phyloP scores from a whole-genome alignment of 2,113 vertebrate genomes.

The Ciconia boyciana region DNA sequence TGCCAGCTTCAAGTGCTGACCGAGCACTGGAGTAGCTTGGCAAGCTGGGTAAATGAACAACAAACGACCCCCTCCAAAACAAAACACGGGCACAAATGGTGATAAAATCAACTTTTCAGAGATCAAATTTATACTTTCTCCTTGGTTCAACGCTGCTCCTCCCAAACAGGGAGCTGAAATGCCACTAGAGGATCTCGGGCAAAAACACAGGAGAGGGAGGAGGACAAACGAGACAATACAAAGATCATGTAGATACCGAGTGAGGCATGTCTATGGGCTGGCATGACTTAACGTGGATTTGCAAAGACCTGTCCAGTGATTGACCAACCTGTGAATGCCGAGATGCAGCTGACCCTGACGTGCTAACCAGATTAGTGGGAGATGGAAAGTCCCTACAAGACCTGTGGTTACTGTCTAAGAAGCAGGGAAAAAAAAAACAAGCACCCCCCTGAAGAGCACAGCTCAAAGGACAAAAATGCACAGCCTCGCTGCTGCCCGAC shows the following conservation, averaged over 20 bases:
- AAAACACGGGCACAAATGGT: background rate
- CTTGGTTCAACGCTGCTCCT: background rate
- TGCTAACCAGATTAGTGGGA: background rate
- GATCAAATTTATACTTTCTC: background rate
- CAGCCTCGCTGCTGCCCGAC: background rate
- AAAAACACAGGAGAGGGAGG: background rate
- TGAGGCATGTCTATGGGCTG: background rate
- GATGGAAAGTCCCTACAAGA: background rate
- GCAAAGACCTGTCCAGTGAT: background rate
- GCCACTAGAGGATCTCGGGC: background rate
- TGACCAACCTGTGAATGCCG: background rate
- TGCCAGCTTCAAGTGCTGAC: background rate
- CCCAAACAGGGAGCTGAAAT: background rate
- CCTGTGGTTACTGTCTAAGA: background rate
- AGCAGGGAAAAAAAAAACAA: accelerated
- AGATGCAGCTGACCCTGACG: background rate
- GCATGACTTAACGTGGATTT: background rate
- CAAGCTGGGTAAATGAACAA: background rate
- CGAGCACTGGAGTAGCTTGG: background rate
- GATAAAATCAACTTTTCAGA: background rate
- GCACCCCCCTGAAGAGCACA: background rate
- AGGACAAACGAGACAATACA: background rate
- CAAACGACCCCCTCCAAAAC: background rate
- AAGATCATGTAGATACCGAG: background rate
- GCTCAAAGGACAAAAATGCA: background rate